Conservation (phyloP, 1,140 invertebrate genomes). For the Drosophila ficusphila region DNA sequence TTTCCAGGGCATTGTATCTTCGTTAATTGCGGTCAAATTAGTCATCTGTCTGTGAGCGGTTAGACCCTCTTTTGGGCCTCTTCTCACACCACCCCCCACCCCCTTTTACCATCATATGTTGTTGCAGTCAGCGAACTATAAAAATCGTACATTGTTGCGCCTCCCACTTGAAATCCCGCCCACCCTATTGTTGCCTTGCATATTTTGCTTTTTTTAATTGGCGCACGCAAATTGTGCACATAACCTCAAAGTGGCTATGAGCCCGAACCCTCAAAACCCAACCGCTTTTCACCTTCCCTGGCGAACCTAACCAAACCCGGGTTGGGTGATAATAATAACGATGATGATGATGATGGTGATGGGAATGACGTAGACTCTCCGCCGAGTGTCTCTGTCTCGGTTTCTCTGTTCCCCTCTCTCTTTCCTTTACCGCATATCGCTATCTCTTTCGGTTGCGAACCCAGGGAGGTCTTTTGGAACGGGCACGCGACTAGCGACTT, state of each 20-base stretch:
- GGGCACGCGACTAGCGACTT: conserved; percentile 65
- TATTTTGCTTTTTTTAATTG: conserved; percentile 69
- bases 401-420: neutral
- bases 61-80: conserved; percentile 4
- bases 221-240: conserved; percentile 77
- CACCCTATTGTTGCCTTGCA: neutral
- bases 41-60: conserved; percentile 22
- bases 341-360: conserved; percentile 35
- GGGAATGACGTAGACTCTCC: conserved; percentile 41
- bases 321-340: too few relatives aligned
- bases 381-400: conserved; percentile 21
- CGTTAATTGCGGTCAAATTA: conserved; percentile 22
- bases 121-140: conserved; percentile 68
- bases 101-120: conserved; percentile 30
- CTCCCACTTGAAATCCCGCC: conserved; percentile 5
- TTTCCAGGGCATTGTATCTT: conserved; percentile 27
- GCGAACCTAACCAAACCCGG: neutral
- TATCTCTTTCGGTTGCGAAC: neutral
- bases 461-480: conserved; percentile 50
- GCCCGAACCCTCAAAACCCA: conserved; percentile 28
- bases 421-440: neutral
- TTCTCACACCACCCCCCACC: neutral
- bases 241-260: conserved; percentile 66
- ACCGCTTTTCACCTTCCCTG: conserved; percentile 3
- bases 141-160: conserved; percentile 62